These are phyloP conservation scores for Apostichopus californicus DNA, from an alignment of 35 echinoderm and acorn worm genomes.

Conservation along the genomic window DNA sequence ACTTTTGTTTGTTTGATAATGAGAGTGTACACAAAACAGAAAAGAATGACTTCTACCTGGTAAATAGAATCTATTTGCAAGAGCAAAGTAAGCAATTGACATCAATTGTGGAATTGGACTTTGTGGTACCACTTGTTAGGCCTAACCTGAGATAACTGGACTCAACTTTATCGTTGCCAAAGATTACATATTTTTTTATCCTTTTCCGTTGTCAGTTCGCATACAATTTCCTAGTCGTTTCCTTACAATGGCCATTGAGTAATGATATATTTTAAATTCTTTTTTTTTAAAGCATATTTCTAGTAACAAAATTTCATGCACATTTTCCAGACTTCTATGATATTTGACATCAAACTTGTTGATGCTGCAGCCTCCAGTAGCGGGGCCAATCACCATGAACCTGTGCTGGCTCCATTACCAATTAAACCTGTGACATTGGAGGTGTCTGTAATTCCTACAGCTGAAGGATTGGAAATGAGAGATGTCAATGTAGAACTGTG, in stretches of 20 bases:
- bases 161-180: too few relatives aligned
- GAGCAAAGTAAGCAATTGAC: too few relatives aligned
- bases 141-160: too few relatives aligned
- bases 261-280: not conserved
- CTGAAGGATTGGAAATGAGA: constrained; percentile 82
- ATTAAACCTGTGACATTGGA: constrained; percentile 91
- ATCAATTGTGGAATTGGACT: too few relatives aligned
- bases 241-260: too few relatives aligned
- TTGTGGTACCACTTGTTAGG: too few relatives aligned
- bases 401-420: constrained; percentile 88
- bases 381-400: constrained; percentile 79
- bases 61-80: too few relatives aligned
- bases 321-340: constrained; percentile 82
- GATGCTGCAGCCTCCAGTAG: constrained; percentile 42
- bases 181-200: not conserved
- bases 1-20: too few relatives aligned
- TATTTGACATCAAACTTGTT: constrained; percentile 87
- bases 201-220: not conserved
- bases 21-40: too few relatives aligned
- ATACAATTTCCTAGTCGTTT: too few relatives aligned
- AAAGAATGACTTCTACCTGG: too few relatives aligned
- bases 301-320: not conserved
- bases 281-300: not conserved
- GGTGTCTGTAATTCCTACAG: constrained; percentile 78
- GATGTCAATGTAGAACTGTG: constrained; percentile 85